Evolutionary conservation across 1,140 invertebrate species (phyloP), one percentile per base, ranked within the genome.

Genomic region (Anoplolepis gracilipes): DNA sequence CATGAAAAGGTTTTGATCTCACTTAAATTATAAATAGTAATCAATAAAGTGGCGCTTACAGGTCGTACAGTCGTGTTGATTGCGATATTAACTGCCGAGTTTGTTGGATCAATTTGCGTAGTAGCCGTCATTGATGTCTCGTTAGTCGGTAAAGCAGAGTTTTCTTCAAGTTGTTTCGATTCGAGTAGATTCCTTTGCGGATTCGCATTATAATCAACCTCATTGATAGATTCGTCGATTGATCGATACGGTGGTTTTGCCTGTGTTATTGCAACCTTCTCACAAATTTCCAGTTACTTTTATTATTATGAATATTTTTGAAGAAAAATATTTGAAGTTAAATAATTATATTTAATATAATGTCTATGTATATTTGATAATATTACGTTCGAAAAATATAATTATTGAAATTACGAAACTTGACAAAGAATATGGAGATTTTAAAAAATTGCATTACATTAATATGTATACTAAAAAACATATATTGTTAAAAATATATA

Each of bases 131-230:
- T 88, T 30, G 11, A 25, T n/a, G 39, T 70, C 42, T 82, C 62
- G 61, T 85, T 61, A 6, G 70, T 67, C 61, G 62, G 13, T 33
- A 85, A 76, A 33, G 57, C 69, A 85, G 62, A 42, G 16, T n/a
- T 59, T 53, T 25, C 11, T 36, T 16, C 49, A 19, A 25, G 57
- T 70, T 65, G 28, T 39, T 73, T 61, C 1, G 13, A 36, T 46
- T 36, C 53, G 2, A 36, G 22, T 1, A 8, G 22, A 36, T 53
- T 70, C 53, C 19, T 79, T 57, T 11, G 42, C 16, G 30, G 13
- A 19, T 10, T 67, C 8, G 30, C 11, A 6, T 70, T 79, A 33
- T 84, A 22, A 33, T 92, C 85, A 64, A 91, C 81, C n/a, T 91
- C 67, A 53, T 90, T 91, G 10, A 49, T 22, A 30, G 81, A 81